Conservation (phyloP, 2,113 vertebrate genomes). For the Centropristis striata region DNA sequence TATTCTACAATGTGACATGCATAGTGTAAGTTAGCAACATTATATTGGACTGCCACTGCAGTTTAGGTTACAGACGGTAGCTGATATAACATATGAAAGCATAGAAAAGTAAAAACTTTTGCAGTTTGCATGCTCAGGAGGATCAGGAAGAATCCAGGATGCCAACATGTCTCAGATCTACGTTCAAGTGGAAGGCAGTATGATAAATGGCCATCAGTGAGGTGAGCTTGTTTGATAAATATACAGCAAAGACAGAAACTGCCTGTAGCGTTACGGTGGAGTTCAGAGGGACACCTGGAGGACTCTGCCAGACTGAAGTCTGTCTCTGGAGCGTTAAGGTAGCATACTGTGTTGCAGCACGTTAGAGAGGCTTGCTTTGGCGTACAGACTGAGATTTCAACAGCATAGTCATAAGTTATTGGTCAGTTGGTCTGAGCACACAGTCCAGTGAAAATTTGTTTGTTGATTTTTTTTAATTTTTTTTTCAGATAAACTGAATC, state of each 20-base stretch:
- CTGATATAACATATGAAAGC: constrained; percentile 38
- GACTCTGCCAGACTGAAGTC: background rate
- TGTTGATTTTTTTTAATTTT: background rate
- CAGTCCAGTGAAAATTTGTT: background rate
- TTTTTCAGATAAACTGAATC: constrained; percentile 8
- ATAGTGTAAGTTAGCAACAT: constrained; percentile 65
- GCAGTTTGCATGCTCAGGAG: constrained; percentile 45
- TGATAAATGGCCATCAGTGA: background rate
- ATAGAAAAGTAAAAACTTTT: constrained; percentile 51
- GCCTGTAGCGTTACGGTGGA: constrained; percentile 14
- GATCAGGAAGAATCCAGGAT: constrained; percentile 24
- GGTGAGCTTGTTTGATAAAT: constrained; percentile 8
- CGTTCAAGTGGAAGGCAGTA: constrained; percentile 45
- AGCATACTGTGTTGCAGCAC: constrained; percentile 45
- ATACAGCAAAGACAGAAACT: constrained; percentile 4
- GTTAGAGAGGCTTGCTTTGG: constrained; percentile 52
- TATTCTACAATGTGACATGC: constrained; percentile 78
- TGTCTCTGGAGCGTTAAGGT: constrained; percentile 30
- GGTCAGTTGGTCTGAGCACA: background rate
- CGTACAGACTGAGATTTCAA: constrained; percentile 41
- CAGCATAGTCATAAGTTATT: constrained; percentile 21
- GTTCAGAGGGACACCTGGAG: constrained; percentile 23
- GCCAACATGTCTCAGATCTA: constrained; percentile 1
- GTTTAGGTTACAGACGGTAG: constrained; percentile 43
- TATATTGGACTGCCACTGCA: constrained; percentile 39